These are phyloP conservation scores for Tetragnatha versicolor DNA, from an alignment of 1,140 invertebrate genomes.

Conservation along the genomic window DNA sequence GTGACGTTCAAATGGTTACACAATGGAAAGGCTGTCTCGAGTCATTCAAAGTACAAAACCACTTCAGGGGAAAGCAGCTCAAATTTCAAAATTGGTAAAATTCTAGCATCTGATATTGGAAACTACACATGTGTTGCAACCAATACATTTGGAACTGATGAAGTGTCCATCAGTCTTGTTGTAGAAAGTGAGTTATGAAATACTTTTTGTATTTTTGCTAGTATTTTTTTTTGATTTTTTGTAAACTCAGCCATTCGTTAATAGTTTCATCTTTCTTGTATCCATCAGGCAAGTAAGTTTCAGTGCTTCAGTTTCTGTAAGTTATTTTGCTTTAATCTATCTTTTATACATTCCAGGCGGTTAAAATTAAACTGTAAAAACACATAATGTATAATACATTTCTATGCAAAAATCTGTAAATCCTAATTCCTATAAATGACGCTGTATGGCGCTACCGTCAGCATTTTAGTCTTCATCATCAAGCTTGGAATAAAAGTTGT, in stretches of 20 bases:
- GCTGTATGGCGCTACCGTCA: too few species aligned
- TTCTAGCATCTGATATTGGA: constrained; percentile 53
- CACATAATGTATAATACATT: too few species aligned
- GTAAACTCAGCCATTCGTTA: neutral
- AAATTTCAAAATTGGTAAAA: constrained; percentile 13
- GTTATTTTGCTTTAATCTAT: neutral
- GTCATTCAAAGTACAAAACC: neutral
- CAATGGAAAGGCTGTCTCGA: neutral
- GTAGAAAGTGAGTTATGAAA: neutral
- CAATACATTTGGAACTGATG: constrained; percentile 57
- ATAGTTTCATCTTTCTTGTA: neutral
- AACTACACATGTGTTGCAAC: constrained; percentile 59
- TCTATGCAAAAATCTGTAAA: too few species aligned
- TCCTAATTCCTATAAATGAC: too few species aligned
- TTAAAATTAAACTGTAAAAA: neutral
- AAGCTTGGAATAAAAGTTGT: too few species aligned
- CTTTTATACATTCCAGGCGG: neutral
- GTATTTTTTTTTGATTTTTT: neutral
- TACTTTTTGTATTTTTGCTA: neutral
- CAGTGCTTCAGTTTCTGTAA: neutral
- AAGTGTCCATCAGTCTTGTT: constrained; percentile 43
- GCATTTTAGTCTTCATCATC: too few species aligned
- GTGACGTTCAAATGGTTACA: neutral
- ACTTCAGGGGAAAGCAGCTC: neutral
- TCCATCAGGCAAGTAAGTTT: neutral